Evolutionary conservation across 2,113 vertebrate species (phyloP).

Genomic region (Ptilorrhoa leucosticta): DNA sequence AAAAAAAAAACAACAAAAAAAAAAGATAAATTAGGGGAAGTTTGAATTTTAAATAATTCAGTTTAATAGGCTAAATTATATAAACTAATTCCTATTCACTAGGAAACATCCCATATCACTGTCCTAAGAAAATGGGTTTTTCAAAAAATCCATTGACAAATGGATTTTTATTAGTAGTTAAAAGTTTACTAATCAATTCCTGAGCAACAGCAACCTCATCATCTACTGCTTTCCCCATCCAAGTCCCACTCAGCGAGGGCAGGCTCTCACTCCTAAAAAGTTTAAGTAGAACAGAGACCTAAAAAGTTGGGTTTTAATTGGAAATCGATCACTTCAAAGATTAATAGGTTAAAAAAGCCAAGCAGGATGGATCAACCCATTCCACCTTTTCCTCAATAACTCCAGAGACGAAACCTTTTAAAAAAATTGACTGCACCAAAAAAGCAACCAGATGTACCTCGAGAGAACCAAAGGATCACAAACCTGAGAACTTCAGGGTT

Average conservation of each 20-base stretch:
- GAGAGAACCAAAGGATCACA: neutral
- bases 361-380: neutral
- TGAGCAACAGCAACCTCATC: conserved; percentile 65
- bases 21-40: conserved; percentile 49
- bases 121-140: conserved; percentile 51
- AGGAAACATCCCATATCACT: conserved; percentile 59
- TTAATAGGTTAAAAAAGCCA: neutral
- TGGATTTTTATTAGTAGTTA: conserved; percentile 65
- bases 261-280: conserved; percentile 15
- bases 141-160: conserved; percentile 46
- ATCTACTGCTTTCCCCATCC: conserved; percentile 17
- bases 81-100: conserved; percentile 58
- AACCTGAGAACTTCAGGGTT: conserved; percentile 18
- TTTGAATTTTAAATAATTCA: conserved; percentile 64
- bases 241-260: conserved; percentile 8
- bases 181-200: conserved; percentile 66
- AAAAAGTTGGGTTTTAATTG: neutral
- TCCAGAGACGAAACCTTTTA: neutral
- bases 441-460: neutral
- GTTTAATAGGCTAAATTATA: conserved; percentile 54
- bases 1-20: neutral
- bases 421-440: neutral
- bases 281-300: conserved; percentile 20
- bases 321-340: neutral
- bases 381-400: neutral